phyloP scores from a whole-genome alignment of 2,888 invertebrate genomes.

The Rotaria magnacalcarata region DNA sequence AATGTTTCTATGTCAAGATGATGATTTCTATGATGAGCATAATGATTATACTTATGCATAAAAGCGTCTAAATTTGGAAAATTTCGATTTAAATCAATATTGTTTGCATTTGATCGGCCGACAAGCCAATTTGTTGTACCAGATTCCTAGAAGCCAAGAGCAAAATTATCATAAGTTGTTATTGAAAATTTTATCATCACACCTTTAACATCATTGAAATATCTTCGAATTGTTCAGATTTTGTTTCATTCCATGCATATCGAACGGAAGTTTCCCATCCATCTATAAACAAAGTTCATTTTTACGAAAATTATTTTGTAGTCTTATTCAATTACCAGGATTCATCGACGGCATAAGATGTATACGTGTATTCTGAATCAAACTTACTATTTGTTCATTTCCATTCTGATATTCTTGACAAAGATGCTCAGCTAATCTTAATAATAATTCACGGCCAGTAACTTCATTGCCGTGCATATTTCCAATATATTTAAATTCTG shows the following conservation, averaged over 20 bases:
- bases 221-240: background rate
- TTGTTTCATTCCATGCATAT: constrained; percentile 44
- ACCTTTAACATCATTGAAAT: constrained; percentile 36
- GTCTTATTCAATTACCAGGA: constrained; percentile 62
- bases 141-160: constrained; percentile 38
- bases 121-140: constrained; percentile 66
- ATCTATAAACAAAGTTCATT: constrained; percentile 62
- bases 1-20: constrained; percentile 46
- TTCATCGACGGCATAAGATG: constrained; percentile 97
- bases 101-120: constrained; percentile 75
- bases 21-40: constrained; percentile 48
- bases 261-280: constrained; percentile 82
- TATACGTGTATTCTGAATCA: constrained; percentile 87
- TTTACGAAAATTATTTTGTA: no score
- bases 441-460: constrained; percentile 74
- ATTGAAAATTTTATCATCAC: background rate
- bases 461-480: constrained; percentile 65
- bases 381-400: constrained; percentile 79
- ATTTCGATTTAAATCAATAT: constrained; percentile 77
- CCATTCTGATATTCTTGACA: constrained; percentile 50
- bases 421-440: constrained; percentile 63
- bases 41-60: constrained; percentile 63
- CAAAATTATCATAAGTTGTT: background rate
- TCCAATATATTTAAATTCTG: constrained; percentile 55
- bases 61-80: constrained; percentile 79